Evolutionary conservation across 2,113 vertebrate species (phyloP), one percentile per base, ranked within the genome.

Genomic region (Cercocebus atys): DNA sequence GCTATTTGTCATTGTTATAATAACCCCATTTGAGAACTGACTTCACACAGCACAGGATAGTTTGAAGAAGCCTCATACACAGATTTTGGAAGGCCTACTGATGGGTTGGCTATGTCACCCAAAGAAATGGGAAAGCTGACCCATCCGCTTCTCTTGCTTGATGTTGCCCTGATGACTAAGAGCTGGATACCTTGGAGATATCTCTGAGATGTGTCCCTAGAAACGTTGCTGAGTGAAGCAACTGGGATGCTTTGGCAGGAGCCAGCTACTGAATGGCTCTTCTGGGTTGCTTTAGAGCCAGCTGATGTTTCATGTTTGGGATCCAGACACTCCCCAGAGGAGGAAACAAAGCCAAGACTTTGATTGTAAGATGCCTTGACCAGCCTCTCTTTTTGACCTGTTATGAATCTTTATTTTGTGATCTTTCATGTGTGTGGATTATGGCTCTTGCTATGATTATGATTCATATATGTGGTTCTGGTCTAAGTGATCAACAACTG

Each of bases 391-490:
- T 88, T 76, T 79, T 72, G 38, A 7, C 16, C 80, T 64, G 20
- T 86, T 93, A 90, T 18, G 45, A 55, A 72, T 70, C 75, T 45
- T 76, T 92, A 90, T 59, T 81, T 84, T 61, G 11, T 96, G 55
- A 12, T 35, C 32, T 85, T 72, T 61, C 20, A 25, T 85, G 70
- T 61, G 66, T 52, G 47, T 68, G 27, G 25, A 23, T 90, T 82
- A 6, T 50, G 72, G n/a, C 75, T 52, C 20, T 90, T 94, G 5
- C 61, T 75, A 4, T 64, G 45, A 66, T 61, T 88, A 70, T 90
- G 38, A 82, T 43, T 80, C 68, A n/a, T 7, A 7, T 88, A 25
- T 18, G 4, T 64, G 38, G 10, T 59, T 82, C 45, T 83, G 59
- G 20, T 55, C 87, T 72, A 80, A 92, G 17, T 90, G 18, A 83